Base-by-base conservation (phyloP, 2,888 invertebrate species). In the Nebria salina region DNA sequence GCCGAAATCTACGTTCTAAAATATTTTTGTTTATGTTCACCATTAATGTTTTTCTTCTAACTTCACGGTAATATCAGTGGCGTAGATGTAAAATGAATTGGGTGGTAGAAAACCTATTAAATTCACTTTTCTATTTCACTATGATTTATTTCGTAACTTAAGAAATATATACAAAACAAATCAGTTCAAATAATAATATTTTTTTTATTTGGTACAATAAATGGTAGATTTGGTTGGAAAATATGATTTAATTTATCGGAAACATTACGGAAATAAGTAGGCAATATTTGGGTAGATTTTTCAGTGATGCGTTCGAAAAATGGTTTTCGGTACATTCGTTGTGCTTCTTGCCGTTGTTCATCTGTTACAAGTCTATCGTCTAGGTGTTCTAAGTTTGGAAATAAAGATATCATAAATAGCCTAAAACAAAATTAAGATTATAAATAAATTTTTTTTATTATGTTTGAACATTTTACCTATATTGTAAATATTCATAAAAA, bases 401-500 rank as follows among this genome's bases (percentile, higher is more conserved):
- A 93, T 86, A 94, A 91, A 1, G 95, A 94, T 86, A 95, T 93
- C 34, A 95, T 92, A 88, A 93, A 95, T 41, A 94, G 90, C 86
- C 95, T 95, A 88, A 1, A 91, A 73, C 13, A n/a, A 34, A 34
- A 73, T 11, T n/a, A 15, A 0, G 72, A 26, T 15, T 15, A 25
- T 6, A 74, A 74, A 70, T 20, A 26, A 8, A 20, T 20, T 26
- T 26, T 8, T 25, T 8, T 2, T 26, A 34, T 20, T 20, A 13
- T 73, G 3, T 42, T 1, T 8, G 13, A 25, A 73, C 11, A 42
- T 41, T 83, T 86, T 87, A 95, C 95, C 95, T 93, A 87, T 95
- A 95, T 85, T 94, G 94, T 13, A 94, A 88, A 86, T 94, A 94
- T 86, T 95, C 94, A 84, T 94, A 93, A 85, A 93, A 94, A 15